Percentiles rank a stretch among this genome's conserved stretches.
Evolutionary conservation across 2,888 invertebrate species (phyloP).

Genomic region (Trissoscelio sp.): DNA sequence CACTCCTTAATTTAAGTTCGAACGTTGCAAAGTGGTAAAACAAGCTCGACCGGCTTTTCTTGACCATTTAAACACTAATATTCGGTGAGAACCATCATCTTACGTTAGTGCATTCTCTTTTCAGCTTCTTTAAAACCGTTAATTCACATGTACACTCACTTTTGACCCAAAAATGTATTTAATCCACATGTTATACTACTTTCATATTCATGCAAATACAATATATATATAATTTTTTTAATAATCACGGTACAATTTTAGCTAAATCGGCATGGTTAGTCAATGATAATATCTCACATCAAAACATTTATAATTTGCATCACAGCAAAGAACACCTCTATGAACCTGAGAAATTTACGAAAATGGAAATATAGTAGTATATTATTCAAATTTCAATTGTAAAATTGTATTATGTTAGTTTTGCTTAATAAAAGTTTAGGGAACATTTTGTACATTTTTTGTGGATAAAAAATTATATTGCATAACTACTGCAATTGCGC

Average conservation of each 20-base stretch:
- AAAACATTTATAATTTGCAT: no score
- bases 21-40: slow-evolving; percentile 35
- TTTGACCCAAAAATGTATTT: slow-evolving; percentile 69
- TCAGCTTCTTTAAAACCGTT: slow-evolving; percentile 67
- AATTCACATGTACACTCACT: slow-evolving; percentile 70
- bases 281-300: no score
- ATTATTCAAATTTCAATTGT: no score
- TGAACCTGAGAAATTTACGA: no score
- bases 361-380: no score
- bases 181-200: slow-evolving; percentile 55
- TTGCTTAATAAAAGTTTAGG: not conserved
- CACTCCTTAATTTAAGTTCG: not conserved
- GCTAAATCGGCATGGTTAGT: no score
- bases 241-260: not conserved
- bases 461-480: slow-evolving; percentile 18
- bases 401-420: no score
- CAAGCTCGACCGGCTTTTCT: slow-evolving; percentile 45
- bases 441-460: not conserved
- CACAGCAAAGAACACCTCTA: no score
- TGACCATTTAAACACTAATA: slow-evolving; percentile 51
- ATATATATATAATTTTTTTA: slow-evolving; percentile 6
- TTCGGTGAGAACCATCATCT: slow-evolving; percentile 49
- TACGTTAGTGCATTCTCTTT: slow-evolving; percentile 51
- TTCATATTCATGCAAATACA: slow-evolving; percentile 43
- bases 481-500: slow-evolving; percentile 69